phyloP scores from a whole-genome alignment of 1,140 invertebrate genomes.

The Drepana arcuata region DNA sequence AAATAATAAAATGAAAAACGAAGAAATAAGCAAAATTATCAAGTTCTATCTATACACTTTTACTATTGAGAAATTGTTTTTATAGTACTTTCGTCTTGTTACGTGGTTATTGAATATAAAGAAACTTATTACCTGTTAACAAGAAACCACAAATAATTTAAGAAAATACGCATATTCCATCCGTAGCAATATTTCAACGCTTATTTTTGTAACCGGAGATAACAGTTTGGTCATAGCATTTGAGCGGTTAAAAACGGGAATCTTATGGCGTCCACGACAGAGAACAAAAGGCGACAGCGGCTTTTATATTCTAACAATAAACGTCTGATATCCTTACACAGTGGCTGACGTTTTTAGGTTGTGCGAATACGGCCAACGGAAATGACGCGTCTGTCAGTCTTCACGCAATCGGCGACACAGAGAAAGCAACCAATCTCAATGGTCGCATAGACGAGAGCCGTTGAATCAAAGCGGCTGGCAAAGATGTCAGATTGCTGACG shows the following conservation, averaged over 20 bases:
- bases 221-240: too few relatives aligned
- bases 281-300: constrained; percentile 13
- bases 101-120: too few relatives aligned
- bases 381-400: constrained; percentile 18
- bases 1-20: too few relatives aligned
- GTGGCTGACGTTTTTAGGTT: constrained; percentile 10
- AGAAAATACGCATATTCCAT: background rate
- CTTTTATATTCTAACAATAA: constrained; percentile 18
- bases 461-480: background rate
- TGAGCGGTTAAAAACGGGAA: constrained; percentile 3
- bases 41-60: too few relatives aligned
- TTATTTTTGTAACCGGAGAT: too few relatives aligned
- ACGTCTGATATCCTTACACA: constrained; percentile 16
- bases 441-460: background rate
- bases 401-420: constrained; percentile 1
- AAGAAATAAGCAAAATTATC: constrained; percentile 18
- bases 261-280: constrained; percentile 9
- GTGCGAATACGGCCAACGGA: constrained; percentile 6
- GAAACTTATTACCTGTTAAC: too few relatives aligned
- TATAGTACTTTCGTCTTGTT: too few relatives aligned
- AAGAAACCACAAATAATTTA: background rate
- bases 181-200: too few relatives aligned
- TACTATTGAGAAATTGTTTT: too few relatives aligned
- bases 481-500: background rate
- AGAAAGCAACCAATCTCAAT: background rate